Evolutionary conservation across 2,113 vertebrate genomes (phyloP), one percentile per base, ranked within the genome.

Genomic region (Clarias gariepinus): DNA sequence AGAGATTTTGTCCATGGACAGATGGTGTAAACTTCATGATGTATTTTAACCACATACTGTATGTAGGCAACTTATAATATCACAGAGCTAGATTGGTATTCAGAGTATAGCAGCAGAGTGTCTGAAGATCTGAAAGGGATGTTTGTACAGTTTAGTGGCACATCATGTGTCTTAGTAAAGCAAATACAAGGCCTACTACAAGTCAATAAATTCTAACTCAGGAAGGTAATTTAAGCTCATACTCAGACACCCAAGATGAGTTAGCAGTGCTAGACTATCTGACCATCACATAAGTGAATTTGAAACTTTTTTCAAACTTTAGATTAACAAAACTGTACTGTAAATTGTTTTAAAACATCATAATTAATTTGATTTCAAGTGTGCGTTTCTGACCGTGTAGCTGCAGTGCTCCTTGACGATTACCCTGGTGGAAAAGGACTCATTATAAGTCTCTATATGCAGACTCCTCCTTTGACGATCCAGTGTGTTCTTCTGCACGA

Each of bases 401-500:
- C 92, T 96, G 95, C 98, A 99, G 91, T 95, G 93, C 83, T 99
- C 98, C 0, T 90, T 91, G 87, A 99, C 96, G 41, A 97, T 90
- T 87, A 99, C 97, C 84, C 98, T 93, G 84, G 92, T 99, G 64
- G 97, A 97, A 90, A 99, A 99, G 0, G 97, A 98, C 90, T 99
- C 98, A 4, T 99, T 99, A 87, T 95, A 94, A 82, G 98, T 96
- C 90, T 99, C 97, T 5, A 99, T 99, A 58, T 94, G 96, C 83
- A 99, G 93, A 6, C 96, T 98, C 47, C 98, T 94, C n/a, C 98
- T 96, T 80, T 94, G 94, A 84, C 94, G 94, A 90, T 99, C 96
- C 91, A 99, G 92, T 0, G 97, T 96, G 94, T 99, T 99, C 89
- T 97, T 99, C 90, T 99, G 98, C 85, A 97, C 89, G 88, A 99